Percentiles rank a stretch among this genome's conserved stretches.
Conservation (phyloP, 2,113 vertebrate species). For the Isurus oxyrinchus region DNA sequence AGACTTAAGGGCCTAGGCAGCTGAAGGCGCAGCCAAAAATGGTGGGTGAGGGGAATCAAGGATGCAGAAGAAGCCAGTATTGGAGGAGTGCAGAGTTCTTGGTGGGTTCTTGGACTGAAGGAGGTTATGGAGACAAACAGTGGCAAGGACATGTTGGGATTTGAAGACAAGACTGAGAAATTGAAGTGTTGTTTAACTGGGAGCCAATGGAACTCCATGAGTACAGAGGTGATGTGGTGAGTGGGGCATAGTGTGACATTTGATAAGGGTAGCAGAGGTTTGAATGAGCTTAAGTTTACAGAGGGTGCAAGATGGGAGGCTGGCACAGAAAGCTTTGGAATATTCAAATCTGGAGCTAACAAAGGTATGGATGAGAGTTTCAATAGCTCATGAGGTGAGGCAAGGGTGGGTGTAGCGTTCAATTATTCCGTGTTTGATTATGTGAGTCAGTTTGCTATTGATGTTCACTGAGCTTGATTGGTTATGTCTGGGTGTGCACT, state of each 20-base stretch:
- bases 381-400: neutral
- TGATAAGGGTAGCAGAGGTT: neutral
- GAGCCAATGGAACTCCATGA: neutral
- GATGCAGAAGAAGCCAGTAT: neutral
- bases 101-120: neutral
- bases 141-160: neutral
- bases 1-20: neutral
- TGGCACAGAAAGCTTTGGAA: neutral
- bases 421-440: no score
- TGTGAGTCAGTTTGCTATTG: no score
- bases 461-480: no score
- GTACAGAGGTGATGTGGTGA: neutral
- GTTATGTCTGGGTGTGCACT: no score
- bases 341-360: neutral
- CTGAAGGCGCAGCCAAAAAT: neutral
- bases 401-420: neutral
- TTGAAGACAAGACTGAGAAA: neutral
- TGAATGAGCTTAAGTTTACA: no score
- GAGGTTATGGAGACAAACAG: neutral
- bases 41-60: neutral
- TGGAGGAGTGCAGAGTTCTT: neutral
- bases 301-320: neutral
- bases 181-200: neutral
- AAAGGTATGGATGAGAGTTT: neutral
- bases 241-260: neutral